phyloP scores from a whole-genome alignment of 2,113 vertebrate species.

The Podocnemis expansa region DNA sequence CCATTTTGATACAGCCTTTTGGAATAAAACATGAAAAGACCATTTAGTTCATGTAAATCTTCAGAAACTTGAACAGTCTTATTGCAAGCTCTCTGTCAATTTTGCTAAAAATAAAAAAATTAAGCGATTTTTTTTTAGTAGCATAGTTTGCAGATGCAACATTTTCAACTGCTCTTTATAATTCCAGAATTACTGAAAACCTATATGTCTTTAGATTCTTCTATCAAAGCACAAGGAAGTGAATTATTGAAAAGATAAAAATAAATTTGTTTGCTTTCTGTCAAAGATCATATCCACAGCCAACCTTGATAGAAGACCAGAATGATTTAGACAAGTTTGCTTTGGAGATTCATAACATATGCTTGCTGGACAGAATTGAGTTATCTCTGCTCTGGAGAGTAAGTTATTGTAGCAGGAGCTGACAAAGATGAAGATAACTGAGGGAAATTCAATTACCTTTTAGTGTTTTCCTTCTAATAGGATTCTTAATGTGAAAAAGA shows the following conservation, averaged over 20 bases:
- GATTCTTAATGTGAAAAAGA: conserved; percentile 99
- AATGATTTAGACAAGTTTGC: conserved; percentile 95
- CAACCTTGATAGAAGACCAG: conserved; percentile 88
- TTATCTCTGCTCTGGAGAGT: conserved; percentile 95
- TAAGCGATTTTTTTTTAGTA: conserved; percentile 38
- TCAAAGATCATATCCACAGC: conserved; percentile 91
- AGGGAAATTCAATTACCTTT: conserved; percentile 99
- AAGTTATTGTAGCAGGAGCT: conserved; percentile 98
- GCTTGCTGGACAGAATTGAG: conserved; percentile 95
- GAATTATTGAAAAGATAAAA: conserved; percentile 94
- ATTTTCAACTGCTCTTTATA: conserved; percentile 62
- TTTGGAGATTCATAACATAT: conserved; percentile 95
- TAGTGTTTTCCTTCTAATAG: conserved; percentile 99
- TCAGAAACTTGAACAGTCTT: not conserved
- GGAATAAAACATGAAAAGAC: not conserved
- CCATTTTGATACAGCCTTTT: not conserved
- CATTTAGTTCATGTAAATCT: not conserved
- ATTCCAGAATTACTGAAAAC: conserved; percentile 66
- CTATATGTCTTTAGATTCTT: conserved; percentile 75
- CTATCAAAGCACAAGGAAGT: conserved; percentile 74
- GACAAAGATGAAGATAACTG: conserved; percentile 99
- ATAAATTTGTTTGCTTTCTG: conserved; percentile 93
- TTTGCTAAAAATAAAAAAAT: conserved; percentile 23
- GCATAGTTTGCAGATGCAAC: conserved; percentile 30
- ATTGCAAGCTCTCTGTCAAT: not conserved